Evolutionary conservation across 2,888 invertebrate genomes (phyloP).

Genomic region (Monopis laevigella): DNA sequence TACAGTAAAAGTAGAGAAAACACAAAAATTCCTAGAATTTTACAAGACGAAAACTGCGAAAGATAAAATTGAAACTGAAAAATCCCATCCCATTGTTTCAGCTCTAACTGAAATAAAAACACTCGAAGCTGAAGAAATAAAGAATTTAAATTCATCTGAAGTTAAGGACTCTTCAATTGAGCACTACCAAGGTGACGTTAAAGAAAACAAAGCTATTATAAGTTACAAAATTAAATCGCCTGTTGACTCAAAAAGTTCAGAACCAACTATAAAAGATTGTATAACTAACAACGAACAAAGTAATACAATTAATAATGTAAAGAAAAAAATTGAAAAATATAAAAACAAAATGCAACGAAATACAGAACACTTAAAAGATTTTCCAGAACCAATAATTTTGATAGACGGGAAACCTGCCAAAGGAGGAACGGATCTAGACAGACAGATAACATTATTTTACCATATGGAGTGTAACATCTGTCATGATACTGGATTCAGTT

Average conservation of each 20-base stretch:
- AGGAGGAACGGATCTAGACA: constrained; percentile 47
- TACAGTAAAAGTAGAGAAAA: constrained; percentile 52
- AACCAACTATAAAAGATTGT: constrained; percentile 54
- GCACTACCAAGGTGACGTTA: constrained; percentile 39
- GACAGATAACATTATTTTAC: constrained; percentile 55
- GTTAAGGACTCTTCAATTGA: constrained; percentile 24
- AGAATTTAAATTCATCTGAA: constrained; percentile 17
- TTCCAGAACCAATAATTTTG: constrained; percentile 38
- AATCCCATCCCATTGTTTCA: constrained; percentile 26
- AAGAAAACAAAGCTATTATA: constrained; percentile 26
- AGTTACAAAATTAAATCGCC: constrained; percentile 36
- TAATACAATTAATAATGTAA: constrained; percentile 9
- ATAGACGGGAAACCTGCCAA: constrained; percentile 52
- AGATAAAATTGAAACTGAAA: constrained; percentile 26
- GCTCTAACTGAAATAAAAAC: too few relatives aligned
- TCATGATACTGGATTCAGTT: constrained; percentile 50
- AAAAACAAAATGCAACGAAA: constrained; percentile 21
- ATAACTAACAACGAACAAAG: too few relatives aligned
- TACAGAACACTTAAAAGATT: constrained; percentile 18
- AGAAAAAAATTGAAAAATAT: constrained; percentile 22
- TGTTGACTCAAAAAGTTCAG: constrained; percentile 38
- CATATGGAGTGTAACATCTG: constrained; percentile 62
- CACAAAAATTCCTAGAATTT: constrained; percentile 54
- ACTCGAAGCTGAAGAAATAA: too few relatives aligned
- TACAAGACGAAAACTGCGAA: constrained; percentile 40